Base-by-base conservation (phyloP, 2,888 invertebrate genomes). In the Andrena camellia region DNA sequence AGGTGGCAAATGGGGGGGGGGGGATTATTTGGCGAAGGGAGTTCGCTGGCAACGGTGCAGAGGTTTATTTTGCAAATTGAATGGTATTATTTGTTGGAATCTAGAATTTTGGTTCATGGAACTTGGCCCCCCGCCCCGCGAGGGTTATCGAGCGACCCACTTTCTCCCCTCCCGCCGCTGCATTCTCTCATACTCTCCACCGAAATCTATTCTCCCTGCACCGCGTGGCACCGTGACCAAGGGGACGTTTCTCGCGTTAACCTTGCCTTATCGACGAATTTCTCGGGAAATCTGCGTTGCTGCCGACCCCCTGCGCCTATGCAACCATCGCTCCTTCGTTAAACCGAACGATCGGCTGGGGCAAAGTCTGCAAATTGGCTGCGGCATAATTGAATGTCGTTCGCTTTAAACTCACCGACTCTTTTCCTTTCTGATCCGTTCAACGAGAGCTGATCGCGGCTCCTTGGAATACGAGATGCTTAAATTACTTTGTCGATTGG, bases 131-230 rank as follows among this genome's bases (percentile, higher is more conserved):
- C 67, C 64, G 59, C 86, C 67, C 70, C 82, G 87, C 82, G 83
- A 88, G 88, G 88, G 87, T 86, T 91, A 91, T 91, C 89, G 91
- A 91, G 90, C 90, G 91, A 91, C 91, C 91, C 89, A 91, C 88
- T 90, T 91, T 91, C 88, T 85, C 76, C 81, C 86, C 72, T 85
- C 79, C 76, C 74, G n/a, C 81, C 81, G 68, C 20, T 73, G 57
- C 86, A 78, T 76, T 86, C 78, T 80, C 85, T 81, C 77, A 68
- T 57, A 83, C 81, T 72, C 76, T 71, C 86, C 80, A 79, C 79
- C 77, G 77, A 83, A 78, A 83, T 85, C 81, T 85, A 79, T 86
- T 82, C 85, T 82, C 71, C 72, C 78, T 82, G 74, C 74, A 85
- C 85, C 79, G 78, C 77, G 85, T 85, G 85, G 82, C 72, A 79